Base-by-base conservation (phyloP, 2,888 invertebrate genomes). In the Cryptosula pallasiana region DNA sequence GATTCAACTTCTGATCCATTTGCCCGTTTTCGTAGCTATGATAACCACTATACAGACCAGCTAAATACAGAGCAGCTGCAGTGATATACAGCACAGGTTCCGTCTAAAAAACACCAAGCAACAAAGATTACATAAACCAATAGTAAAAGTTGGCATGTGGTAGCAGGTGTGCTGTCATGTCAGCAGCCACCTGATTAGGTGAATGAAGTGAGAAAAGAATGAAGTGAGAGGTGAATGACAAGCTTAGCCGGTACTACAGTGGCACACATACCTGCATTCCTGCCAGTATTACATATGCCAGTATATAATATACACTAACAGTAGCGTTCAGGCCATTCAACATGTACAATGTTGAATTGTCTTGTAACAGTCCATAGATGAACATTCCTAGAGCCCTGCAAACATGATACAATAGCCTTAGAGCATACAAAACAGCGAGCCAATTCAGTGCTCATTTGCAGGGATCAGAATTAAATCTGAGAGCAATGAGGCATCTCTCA, bases 301-400 rank as follows among this genome's bases (percentile, higher is more conserved):
- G 27, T 5, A 63, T 34, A 32, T 63, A 63, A n/a, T 63, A 63
- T 29, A 34, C 32, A n/a, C 32, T 63, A n/a, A 32, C 34, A 13
- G n/a, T 1, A 27, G 32, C 63, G 2, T 9, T 5, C 13, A 63
- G 63, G 20, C 63, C 63, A 32, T 5, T 13, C 25, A 9, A 13
- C 25, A 63, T 13, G 13, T 63, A 25, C 32, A 63, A 13, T 32
- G 63, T 63, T 16, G 27, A 34, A 32, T 63, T 63, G 27, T 63
- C 34, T 5, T 9, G 29, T 2, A 63, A 34, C 13, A 63, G 9
- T 9, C 63, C 63, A 32, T 63, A 63, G 27, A 3, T 32, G 13
- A 63, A 27, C 63, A 63, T 63, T 13, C 63, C 63, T 5, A 32
- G 5, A 32, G 29, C 63, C 32, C 63, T 63, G 32, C n/a, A n/a